Evolutionary conservation across 2,888 invertebrate genomes (phyloP).

Genomic region (Clostera curtula): DNA sequence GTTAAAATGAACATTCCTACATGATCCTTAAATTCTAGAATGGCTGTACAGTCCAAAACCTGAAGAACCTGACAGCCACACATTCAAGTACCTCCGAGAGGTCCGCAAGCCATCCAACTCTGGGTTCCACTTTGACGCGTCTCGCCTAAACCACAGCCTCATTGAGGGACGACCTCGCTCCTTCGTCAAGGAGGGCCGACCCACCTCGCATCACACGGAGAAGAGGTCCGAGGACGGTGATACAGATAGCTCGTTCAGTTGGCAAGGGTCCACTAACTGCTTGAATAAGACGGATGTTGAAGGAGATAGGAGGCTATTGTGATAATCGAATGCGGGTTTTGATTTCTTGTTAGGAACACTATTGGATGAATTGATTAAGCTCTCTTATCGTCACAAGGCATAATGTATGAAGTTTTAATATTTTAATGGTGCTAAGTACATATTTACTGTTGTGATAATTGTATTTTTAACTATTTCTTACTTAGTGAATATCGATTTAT

Average conservation of each 20-base stretch:
- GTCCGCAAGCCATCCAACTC: constrained; percentile 65
- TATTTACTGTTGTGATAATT: too few species aligned
- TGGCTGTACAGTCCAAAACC: constrained; percentile 63
- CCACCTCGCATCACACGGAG: constrained; percentile 30
- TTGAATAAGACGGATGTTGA: constrained; percentile 26
- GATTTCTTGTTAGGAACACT: constrained; percentile 4
- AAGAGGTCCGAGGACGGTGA: constrained; percentile 46
- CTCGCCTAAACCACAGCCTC: constrained; percentile 40
- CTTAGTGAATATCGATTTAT: too few species aligned
- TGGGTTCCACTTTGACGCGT: constrained; percentile 54
- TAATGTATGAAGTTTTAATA: too few species aligned
- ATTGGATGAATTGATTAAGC: too few species aligned
- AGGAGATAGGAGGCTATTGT: constrained; percentile 22
- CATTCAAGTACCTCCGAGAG: constrained; percentile 62
- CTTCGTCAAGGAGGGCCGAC: constrained; percentile 27
- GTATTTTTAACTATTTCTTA: too few species aligned
- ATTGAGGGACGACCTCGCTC: constrained; percentile 35
- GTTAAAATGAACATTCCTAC: not conserved
- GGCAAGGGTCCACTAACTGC: constrained; percentile 50
- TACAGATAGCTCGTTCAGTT: constrained; percentile 64
- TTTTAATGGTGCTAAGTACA: too few species aligned
- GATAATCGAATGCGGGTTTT: constrained; percentile 6
- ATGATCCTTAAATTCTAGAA: constrained; percentile 33
- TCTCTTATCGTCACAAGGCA: too few species aligned
- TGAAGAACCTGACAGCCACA: constrained; percentile 51